phyloP scores from a whole-genome alignment of 2,797 vertebrate genomes.

The Vipera latastei region DNA sequence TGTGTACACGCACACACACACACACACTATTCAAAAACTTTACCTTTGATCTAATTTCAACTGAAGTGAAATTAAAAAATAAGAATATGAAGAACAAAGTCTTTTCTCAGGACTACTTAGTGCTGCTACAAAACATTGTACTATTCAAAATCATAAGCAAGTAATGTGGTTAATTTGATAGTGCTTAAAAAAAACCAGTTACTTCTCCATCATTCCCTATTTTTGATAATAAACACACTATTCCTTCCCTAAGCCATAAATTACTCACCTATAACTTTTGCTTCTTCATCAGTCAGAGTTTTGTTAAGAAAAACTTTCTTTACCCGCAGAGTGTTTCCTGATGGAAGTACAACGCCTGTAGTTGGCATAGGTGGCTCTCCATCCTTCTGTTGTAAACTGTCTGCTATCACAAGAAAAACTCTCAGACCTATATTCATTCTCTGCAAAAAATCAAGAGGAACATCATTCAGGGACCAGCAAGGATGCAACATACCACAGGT shows the following conservation, averaged over 20 bases:
- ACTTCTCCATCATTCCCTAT: neutral
- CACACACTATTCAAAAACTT: neutral
- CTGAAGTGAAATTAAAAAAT: neutral
- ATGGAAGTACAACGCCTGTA: constrained; percentile 94
- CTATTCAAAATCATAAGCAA: neutral
- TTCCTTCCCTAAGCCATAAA: constrained; percentile 1
- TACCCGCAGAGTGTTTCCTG: constrained; percentile 98
- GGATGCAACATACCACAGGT: neutral
- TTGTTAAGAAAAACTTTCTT: constrained; percentile 99
- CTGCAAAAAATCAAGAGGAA: constrained; percentile 66
- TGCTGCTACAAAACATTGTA: neutral
- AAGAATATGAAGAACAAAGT: neutral
- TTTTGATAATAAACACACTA: neutral
- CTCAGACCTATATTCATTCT: constrained; percentile 98
- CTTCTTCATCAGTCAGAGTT: constrained; percentile 97
- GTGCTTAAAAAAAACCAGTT: neutral
- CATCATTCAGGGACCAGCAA: neutral
- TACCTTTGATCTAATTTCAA: neutral
- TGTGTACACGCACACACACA: no score
- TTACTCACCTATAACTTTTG: constrained; percentile 91
- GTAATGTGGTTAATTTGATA: neutral
- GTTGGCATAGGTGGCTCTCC: constrained; percentile 98
- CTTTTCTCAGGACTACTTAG: neutral
- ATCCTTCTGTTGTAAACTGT: constrained; percentile 98
- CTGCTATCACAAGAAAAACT: constrained; percentile 96